These are phyloP conservation scores for Thalassoma bifasciatum DNA, from an alignment of 2,113 vertebrate genomes.

Conservation along the genomic window DNA sequence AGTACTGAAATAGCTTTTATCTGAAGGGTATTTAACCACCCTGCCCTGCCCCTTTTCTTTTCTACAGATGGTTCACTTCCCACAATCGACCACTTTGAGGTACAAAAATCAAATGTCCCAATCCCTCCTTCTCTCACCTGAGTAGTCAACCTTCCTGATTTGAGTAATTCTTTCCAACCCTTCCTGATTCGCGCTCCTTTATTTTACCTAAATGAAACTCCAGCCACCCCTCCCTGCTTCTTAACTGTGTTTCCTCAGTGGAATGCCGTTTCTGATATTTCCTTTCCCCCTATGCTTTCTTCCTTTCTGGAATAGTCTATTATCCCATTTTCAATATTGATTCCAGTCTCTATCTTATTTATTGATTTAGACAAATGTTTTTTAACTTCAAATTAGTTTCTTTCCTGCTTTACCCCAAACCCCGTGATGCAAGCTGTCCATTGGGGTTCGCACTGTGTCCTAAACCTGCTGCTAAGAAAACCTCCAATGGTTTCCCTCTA, in stretches of 20 bases:
- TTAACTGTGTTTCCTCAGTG: constrained; percentile 79
- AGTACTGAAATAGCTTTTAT: constrained; percentile 40
- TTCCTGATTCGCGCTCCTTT: constrained; percentile 69
- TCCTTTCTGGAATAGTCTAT: constrained; percentile 79
- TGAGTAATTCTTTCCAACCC: constrained; percentile 77
- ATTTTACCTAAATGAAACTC: constrained; percentile 71
- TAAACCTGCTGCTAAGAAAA: constrained; percentile 69
- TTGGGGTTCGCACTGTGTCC: constrained; percentile 78
- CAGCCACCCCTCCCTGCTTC: constrained; percentile 74
- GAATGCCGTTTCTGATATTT: constrained; percentile 78
- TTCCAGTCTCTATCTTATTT: constrained; percentile 67
- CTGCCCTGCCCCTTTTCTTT: constrained; percentile 84
- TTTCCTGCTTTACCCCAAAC: constrained; percentile 66
- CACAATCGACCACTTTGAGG: constrained; percentile 83
- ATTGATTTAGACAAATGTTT: constrained; percentile 56
- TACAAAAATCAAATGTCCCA: constrained; percentile 84
- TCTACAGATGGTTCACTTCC: constrained; percentile 86
- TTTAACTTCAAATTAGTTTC: constrained; percentile 66
- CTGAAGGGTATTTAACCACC: constrained; percentile 80
- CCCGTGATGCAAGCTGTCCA: constrained; percentile 79
- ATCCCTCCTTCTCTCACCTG: constrained; percentile 77
- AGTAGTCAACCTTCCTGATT: constrained; percentile 78
- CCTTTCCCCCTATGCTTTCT: constrained; percentile 67
- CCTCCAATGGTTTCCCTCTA: constrained; percentile 70
- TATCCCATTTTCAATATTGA: constrained; percentile 70